Evolutionary conservation across 2,113 vertebrate species (phyloP), one percentile per base, ranked within the genome.

Genomic region (Etheostoma cragini): DNA sequence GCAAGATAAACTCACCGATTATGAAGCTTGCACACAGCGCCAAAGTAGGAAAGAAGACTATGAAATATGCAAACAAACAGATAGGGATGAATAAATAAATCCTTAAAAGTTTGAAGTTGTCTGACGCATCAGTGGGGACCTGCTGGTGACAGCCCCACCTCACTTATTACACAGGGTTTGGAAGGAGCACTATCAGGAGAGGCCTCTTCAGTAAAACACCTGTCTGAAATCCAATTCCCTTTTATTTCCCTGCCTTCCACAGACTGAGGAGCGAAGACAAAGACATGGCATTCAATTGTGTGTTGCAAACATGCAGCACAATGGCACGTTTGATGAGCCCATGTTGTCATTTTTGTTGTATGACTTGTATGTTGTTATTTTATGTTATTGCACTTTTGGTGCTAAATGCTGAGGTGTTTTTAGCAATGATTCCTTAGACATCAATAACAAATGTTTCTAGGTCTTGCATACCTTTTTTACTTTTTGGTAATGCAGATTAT

Each of bases 171-270:
- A 79, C 78, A 83, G 62, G 54, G 66, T 80, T 85, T 88, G 86
- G 88, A 91, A 87, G 84, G 72, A 82, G 77, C 71, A 79, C 82
- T 83, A 89, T 87, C 88, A 90, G 69, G 78, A 81, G 78, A 85
- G 82, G 75, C 52, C 79, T 82, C 66, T 49, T 6, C 57, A 80
- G 79, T 87, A 82, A 89, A 91, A 89, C 74, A 83, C 82, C 89
- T 91, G 88, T 91, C 88, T 91, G 72, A 86, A 91, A 90, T 80
- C 80, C 74, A 80, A 87, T 87, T 88, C 85, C 53, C 54, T 77
- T 88, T 84, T 63, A 89, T 83, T 89, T 68, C 19, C 49, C 72
- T 67, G 66, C 46, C 52, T 86, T 68, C 42, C 75, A 7, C 79
- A 88, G 76, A 87, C 66, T 45, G 68, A 47, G 64, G 22, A 42